Evolutionary conservation across 2,113 vertebrate genomes (phyloP), one percentile per base, ranked within the genome.

Genomic region (Pterocles burchelli): DNA sequence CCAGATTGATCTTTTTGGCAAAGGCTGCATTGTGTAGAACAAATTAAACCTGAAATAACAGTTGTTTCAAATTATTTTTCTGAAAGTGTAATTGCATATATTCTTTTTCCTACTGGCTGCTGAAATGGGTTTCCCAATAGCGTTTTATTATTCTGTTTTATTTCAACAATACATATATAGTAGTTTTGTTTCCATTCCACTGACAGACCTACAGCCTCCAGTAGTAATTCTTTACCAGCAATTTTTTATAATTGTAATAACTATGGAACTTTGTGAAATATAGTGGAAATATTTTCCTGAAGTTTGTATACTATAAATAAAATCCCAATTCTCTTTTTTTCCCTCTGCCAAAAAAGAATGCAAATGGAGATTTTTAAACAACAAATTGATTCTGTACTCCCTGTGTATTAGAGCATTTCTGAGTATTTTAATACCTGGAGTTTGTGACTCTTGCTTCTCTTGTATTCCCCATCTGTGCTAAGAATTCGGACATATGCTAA

Each of bases 91-190:
- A 90, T 97, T 97, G 89, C 84, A 45, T 96, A 79, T 96, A 89
- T 94, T 95, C 70, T 93, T 93, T 85, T 93, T 84, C 70, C 61
- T 87, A 63, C 91, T 96, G 81, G 78, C 85, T 97, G 85, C 72
- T 97, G 76, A 97, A 97, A 96, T 95, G 85, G 62, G 41, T 95
- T 97, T 97, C 90, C 90, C 89, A 96, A 89, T 96, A 97, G 92
- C 96, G 76, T 91, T 92, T 97, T 96, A 68, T 97, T 97, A 90
- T 74, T 95, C 65, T 94, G 49, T 94, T 97, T 97, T 95, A 94
- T 97, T 97, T 97, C 78, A 92, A 54, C 63, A 91, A 55, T 95
- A 93, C 46, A 65, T 91, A 43, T 88, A 45, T 94, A 96, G 89
- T 85, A 88, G 75, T 93, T 76, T 95, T 96, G 43, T 95, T 97